Conservation (phyloP, 2,113 vertebrate species). For the Setophaga petechia region DNA sequence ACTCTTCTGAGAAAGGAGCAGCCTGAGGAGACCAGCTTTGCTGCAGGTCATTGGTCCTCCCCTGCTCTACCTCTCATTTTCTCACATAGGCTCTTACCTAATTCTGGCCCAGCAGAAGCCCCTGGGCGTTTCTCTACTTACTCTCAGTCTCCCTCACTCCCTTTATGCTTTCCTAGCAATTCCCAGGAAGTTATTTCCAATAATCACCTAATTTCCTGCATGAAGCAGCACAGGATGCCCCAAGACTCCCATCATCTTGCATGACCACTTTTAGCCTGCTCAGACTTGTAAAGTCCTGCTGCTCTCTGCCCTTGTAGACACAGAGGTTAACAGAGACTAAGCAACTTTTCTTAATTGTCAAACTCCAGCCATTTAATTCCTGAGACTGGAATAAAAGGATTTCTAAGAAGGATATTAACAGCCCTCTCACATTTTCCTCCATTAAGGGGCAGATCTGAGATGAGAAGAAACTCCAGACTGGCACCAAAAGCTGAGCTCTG, state of each 20-base stretch:
- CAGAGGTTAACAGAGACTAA: neutral
- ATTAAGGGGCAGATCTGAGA: neutral
- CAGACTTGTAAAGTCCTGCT: constrained; percentile 13
- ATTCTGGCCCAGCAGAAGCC: neutral
- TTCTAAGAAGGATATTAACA: neutral
- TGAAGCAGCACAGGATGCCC: neutral
- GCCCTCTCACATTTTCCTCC: neutral
- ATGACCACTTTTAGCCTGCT: neutral
- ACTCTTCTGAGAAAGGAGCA: neutral
- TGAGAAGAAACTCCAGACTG: neutral
- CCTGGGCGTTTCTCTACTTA: neutral
- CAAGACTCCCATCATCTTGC: constrained; percentile 36
- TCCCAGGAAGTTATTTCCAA: constrained; percentile 44
- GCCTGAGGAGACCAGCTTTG: neutral
- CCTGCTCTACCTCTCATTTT: neutral
- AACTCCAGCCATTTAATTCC: neutral
- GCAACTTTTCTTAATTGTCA: neutral
- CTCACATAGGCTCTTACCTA: neutral
- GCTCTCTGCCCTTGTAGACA: constrained; percentile 36
- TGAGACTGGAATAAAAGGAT: neutral
- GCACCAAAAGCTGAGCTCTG: neutral
- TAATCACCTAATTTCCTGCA: constrained; percentile 57
- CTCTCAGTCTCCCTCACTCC: neutral
- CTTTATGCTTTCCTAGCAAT: constrained; percentile 1
- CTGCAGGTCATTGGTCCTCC: neutral